A percentile compares a stretch with the other conserved stretches of the same genome.
Conservation (phyloP, 2,888 invertebrate genomes). For the Sinohyriopsis cumingii region DNA sequence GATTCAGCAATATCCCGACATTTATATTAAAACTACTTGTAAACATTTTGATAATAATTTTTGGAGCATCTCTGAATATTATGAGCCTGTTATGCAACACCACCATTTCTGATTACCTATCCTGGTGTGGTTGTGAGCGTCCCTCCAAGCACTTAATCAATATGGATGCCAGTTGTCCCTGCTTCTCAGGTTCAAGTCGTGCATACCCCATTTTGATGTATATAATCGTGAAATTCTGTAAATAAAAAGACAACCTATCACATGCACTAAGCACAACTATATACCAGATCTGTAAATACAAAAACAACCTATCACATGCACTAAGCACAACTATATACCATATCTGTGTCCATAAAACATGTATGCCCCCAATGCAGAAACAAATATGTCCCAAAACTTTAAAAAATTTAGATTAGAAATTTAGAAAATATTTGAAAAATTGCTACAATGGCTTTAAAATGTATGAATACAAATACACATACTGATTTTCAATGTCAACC, state of each 20-base stretch:
- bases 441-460: no score
- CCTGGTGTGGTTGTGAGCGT: constrained; percentile 88
- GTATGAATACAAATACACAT: no score
- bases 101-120: constrained; percentile 76
- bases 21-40: no score
- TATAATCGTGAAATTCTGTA: constrained; percentile 92
- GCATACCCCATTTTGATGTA: constrained; percentile 95
- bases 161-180: constrained; percentile 82
- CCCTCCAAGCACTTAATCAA: constrained; percentile 86
- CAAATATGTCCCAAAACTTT: not conserved
- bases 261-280: not conserved
- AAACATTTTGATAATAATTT: no score
- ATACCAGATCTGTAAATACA: constrained; percentile 71
- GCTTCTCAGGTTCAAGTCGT: constrained; percentile 82
- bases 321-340: not conserved
- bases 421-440: no score
- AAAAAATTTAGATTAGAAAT: no score
- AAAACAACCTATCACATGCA: constrained; percentile 7
- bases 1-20: no score
- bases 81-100: not conserved
- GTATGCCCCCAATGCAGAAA: not conserved
- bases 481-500: no score
- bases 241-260: constrained; percentile 30
- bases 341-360: not conserved
- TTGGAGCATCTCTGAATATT: no score